These are phyloP conservation scores for Babyrousa celebensis DNA, from an alignment of 2,797 vertebrate genomes.

Conservation along the genomic window DNA sequence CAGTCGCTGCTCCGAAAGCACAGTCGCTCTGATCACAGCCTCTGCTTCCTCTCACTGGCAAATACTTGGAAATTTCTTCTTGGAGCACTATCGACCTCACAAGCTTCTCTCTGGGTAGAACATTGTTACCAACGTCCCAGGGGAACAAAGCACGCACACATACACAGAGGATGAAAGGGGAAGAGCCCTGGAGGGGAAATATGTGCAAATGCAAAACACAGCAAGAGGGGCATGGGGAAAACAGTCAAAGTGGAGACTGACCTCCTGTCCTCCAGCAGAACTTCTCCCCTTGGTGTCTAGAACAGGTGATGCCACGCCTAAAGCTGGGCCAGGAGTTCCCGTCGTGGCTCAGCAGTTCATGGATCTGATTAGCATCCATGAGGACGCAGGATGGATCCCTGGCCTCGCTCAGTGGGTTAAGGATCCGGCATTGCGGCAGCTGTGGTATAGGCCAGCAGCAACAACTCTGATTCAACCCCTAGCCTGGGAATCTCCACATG, in stretches of 20 bases:
- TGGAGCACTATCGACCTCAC: not conserved
- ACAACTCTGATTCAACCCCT: too few species aligned
- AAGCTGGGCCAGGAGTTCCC: not conserved
- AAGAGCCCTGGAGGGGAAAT: not conserved
- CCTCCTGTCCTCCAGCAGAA: not conserved
- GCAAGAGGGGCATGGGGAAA: not conserved
- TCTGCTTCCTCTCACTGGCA: constrained; percentile 21
- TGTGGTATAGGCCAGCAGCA: too few species aligned
- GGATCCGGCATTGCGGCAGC: too few species aligned
- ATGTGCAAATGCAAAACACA: not conserved
- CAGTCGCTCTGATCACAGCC: not conserved
- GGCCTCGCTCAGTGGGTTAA: too few species aligned
- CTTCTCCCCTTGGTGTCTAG: not conserved
- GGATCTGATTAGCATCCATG: too few species aligned
- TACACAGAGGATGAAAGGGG: not conserved
- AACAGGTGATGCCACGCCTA: not conserved
- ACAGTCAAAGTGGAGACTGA: not conserved
- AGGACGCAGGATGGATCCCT: too few species aligned
- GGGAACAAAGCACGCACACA: not conserved
- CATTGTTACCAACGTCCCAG: not conserved
- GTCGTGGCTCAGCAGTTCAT: too few species aligned
- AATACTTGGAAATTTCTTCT: constrained; percentile 47
- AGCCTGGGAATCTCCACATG: too few species aligned
- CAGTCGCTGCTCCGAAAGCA: constrained; percentile 54
- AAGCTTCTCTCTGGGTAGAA: constrained; percentile 33